phyloP scores from a whole-genome alignment of 1,140 invertebrate genomes.

The Pararge aegeria region DNA sequence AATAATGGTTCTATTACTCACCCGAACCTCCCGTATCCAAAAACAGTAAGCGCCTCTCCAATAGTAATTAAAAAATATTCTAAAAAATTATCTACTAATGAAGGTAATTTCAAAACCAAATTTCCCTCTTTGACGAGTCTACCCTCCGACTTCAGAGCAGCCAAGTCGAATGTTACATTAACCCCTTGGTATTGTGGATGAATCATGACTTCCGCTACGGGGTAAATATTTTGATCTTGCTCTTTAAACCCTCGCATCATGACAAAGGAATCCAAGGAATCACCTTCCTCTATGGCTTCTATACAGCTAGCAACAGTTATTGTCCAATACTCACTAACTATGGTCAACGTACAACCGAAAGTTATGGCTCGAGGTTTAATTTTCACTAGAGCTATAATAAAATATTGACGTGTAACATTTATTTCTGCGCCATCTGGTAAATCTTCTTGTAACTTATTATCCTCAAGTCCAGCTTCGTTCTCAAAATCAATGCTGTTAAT shows the following conservation, averaged over 20 bases:
- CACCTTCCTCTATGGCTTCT: slow-evolving; percentile 55
- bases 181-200: slow-evolving; percentile 54
- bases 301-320: slow-evolving; percentile 66
- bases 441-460: background rate
- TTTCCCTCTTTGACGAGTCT: slow-evolving; percentile 14
- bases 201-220: slow-evolving; percentile 44
- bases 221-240: slow-evolving; percentile 20
- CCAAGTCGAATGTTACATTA: slow-evolving; percentile 47
- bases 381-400: slow-evolving; percentile 55
- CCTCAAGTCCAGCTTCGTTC: background rate
- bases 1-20: slow-evolving; percentile 24
- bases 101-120: slow-evolving; percentile 27
- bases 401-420: slow-evolving; percentile 17
- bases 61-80: slow-evolving; percentile 47
- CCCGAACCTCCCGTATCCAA: slow-evolving; percentile 56
- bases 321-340: slow-evolving; percentile 50
- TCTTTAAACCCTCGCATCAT: slow-evolving; percentile 45
- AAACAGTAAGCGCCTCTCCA: slow-evolving; percentile 45
- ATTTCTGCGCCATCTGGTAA: slow-evolving; percentile 17
- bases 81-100: no score
- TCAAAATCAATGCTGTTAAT: background rate
- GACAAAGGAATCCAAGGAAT: slow-evolving; percentile 53
- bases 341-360: slow-evolving; percentile 56
- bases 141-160: slow-evolving; percentile 42
- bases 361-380: slow-evolving; percentile 39